These are phyloP conservation scores for Phenganax subtilis DNA, from an alignment of 92 coral and sea anemone species.

Conservation along the genomic window DNA sequence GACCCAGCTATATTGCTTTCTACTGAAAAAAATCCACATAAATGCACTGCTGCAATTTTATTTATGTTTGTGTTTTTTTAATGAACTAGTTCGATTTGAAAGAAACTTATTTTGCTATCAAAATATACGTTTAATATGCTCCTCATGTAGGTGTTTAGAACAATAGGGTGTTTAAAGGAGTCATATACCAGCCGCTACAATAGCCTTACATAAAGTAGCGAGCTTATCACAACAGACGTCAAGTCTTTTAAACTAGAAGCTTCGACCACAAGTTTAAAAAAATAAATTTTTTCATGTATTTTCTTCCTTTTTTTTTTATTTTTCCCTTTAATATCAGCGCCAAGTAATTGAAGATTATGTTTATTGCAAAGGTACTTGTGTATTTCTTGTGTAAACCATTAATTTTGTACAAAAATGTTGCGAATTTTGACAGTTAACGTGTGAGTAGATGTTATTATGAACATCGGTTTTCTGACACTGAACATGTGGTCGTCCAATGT, in stretches of 20 bases:
- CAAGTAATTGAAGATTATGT: slow-evolving; percentile 14
- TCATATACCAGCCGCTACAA: no score
- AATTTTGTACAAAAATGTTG: background rate
- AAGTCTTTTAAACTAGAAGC: background rate
- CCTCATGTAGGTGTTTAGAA: background rate
- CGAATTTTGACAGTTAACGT: background rate
- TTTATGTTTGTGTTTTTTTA: no score
- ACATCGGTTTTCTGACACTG: background rate
- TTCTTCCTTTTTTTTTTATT: background rate
- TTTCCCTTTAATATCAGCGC: background rate
- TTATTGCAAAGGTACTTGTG: slow-evolving; percentile 5
- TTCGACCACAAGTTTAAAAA: background rate
- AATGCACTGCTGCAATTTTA: no score
- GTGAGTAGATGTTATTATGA: background rate
- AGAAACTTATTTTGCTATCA: background rate
- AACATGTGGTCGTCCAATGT: no score
- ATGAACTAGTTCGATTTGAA: no score
- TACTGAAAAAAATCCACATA: no score
- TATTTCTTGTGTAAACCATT: background rate
- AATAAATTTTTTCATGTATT: background rate
- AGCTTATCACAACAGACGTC: background rate
- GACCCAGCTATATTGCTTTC: no score
- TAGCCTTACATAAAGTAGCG: no score
- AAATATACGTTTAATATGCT: background rate
- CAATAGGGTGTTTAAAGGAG: no score